Evolutionary conservation across 2,797 vertebrate genomes (phyloP), one percentile per base, ranked within the genome.

Genomic region (Hemitrygon akajei): DNA sequence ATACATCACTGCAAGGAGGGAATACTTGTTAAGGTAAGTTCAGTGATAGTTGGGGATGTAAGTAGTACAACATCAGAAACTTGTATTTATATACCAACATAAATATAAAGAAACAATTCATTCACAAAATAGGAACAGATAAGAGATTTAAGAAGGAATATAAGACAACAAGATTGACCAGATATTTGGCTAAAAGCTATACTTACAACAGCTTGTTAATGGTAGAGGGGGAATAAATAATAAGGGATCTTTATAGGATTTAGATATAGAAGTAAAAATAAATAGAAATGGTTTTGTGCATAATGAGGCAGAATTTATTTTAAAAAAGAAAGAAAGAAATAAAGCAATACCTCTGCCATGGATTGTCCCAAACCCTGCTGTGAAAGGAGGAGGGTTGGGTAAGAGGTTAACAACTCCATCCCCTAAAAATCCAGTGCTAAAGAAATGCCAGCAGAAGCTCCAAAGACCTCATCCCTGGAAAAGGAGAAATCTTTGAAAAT

Each of bases 1-100:
- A 98, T 99, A 94, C 98, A 99, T 95, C 98, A 99, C 95, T 99
- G 98, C 95, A 98, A 98, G 94, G 98, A 99, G 71, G 99, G 98
- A 27, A 97, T 99, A 79, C 97, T 99, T 66, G 98, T 99, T 95
- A 99, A 99, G 98, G 98, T 99, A 95, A 96, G 96, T 81, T n/a
- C 63, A 66, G 10, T 69, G 37, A 22, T 37, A 89, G 0, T 66
- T 81, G 1, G 58, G 30, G 47, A 82, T 58, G 18, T 47, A 16
- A 91, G 12, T 20, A 84, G 7, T 14, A 30, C n/a, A 69, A 30
- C n/a, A 69, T 25, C n/a, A 37, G 20, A n/a, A 69, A 11, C 63
- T 34, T 66, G 60, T 60, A 89, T 66, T 89, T 27, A 37, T 89
- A 34, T 89, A 66, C 7, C 47, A 63, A 14, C 47, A 87, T 87